Evolutionary conservation across 2,113 vertebrate genomes (phyloP), one percentile per base, ranked within the genome.

Genomic region (Phalacrocorax carbo): DNA sequence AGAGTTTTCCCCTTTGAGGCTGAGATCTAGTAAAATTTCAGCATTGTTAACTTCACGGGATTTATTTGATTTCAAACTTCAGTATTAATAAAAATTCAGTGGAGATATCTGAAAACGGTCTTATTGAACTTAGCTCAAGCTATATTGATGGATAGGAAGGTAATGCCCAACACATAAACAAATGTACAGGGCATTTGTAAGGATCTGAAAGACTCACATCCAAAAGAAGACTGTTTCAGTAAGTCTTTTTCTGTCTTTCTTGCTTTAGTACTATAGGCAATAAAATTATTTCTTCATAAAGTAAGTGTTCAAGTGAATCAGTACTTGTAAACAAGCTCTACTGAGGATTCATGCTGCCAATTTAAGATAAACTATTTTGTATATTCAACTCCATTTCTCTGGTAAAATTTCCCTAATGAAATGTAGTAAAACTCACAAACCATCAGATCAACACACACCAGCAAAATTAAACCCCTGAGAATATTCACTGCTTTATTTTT

Each of bases 381-480:
- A 91, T 92, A 97, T 97, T 97, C 93, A 84, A 93, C 79, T 96
- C 70, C 79, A 83, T 78, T 97, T 96, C 93, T 85, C 90, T 86
- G 51, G 64, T 97, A 96, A 97, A 97, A 97, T 96, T 93, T 94
- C 86, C 95, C 86, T 97, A 98, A 97, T 97, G 94, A 97, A 98
- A 97, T 93, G 87, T 93, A 97, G 92, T 97, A 97, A 98, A 98
- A 97, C 90, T 96, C 93, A 97, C 90, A 98, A 98, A 97, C 94
- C 87, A 96, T 97, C 96, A 97, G 93, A 87, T 97, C 96, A 97
- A 95, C 86, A 96, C 73, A 93, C 95, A 93, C 92, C 86, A 97
- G 88, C 88, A 96, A 98, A 98, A 98, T 98, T 97, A 98, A 97
- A 49, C 95, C 84, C 95, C 46, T 95, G 94, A 97, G 96, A 98